Base-by-base conservation (phyloP, 2,888 invertebrate species). In the Euplexia lucipara region DNA sequence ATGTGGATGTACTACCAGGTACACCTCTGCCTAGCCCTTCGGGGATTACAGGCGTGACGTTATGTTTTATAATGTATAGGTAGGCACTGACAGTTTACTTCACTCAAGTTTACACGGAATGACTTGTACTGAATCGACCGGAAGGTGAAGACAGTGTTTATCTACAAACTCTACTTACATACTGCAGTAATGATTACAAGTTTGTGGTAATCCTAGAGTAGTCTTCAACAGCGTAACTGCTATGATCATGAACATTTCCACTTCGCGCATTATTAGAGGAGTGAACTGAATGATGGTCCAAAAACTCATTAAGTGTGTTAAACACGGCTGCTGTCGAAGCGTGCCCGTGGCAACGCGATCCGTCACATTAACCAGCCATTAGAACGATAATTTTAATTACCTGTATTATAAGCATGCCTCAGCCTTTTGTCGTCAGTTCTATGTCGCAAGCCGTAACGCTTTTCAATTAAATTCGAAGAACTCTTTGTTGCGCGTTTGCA, bases 361-460 rank as follows among this genome's bases (percentile, higher is more conserved):
- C 78, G 78, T 81, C 77, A 79, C 81, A 66, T 72, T 78, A 69
- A 64, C 62, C 20, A 74, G 73, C 79, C 78, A 82, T 73, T 79
- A 75, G 54, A 73, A 72, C 72, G 70, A 78, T 78, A 78, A 78
- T 77, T 77, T 79, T 74, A 82, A 83, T 83, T 79, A 67, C 62
- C 61, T 70, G 49, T 60, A 63, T 39, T 70, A 42, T n/a, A n/a
- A 66, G 49, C 49, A 71, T 64, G 57, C 53, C 57, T 72, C 70
- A 72, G 73, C 53, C 57, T 44, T 64, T 61, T 56, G 56, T 54
- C 53, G 26, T 39, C 56, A 65, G 52, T 45, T 51, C 32, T 20
- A 56, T 70, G 70, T 57, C 47, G 73, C 44, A 75, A 70, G 59
- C 39, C 45, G 59, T 59, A 61, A 73, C 44, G 44, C 26, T 60